Evolutionary conservation across 2,797 vertebrate species (phyloP), one percentile per base, ranked within the genome.

Genomic region (Leptodactylus fallax): DNA sequence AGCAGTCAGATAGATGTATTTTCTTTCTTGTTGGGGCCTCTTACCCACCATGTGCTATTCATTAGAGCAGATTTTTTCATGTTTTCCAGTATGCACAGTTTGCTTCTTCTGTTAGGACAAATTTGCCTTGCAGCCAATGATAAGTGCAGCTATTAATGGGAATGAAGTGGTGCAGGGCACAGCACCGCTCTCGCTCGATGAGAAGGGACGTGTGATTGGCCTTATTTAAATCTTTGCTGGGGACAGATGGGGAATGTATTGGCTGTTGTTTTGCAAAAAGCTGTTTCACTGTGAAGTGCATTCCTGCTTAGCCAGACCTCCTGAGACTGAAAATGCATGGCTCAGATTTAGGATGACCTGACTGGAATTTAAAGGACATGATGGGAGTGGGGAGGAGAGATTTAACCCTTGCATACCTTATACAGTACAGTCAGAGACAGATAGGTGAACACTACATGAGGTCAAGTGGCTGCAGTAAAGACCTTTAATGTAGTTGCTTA

Each of bases 121-220:
- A 90, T 93, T 92, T 92, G 88, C 91, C 91, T 90, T 21, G 27
- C 90, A 87, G 91, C 90, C 91, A 92, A 89, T 91, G 87, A 86
- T 90, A 91, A 93, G 90, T 91, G 91, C 90, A 84, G 61, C 36
- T 1, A 90, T 91, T 91, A 93, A 93, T 92, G 91, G 90, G 91
- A 91, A 19, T 71, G 58, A 85, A 91, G 91, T 65, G 86, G 87
- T 6, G 85, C 71, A 88, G 86, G 58, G 79, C 55, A 65, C 84
- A 88, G 85, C 85, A 79, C 21, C 3, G 23, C n/a, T 71, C 13
- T 12, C 0, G 65, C 65, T 36, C 12, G 13, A 7, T 12, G 13
- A 2, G 36, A 36, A 36, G 36, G 19, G 14, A 49, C 6, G 47
- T 27, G 60, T 13, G 36, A 85, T 45, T 61, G 55, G 4, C 21